Evolutionary conservation across 1,140 invertebrate genomes (phyloP).

Genomic region (Sitophilus oryzae): DNA sequence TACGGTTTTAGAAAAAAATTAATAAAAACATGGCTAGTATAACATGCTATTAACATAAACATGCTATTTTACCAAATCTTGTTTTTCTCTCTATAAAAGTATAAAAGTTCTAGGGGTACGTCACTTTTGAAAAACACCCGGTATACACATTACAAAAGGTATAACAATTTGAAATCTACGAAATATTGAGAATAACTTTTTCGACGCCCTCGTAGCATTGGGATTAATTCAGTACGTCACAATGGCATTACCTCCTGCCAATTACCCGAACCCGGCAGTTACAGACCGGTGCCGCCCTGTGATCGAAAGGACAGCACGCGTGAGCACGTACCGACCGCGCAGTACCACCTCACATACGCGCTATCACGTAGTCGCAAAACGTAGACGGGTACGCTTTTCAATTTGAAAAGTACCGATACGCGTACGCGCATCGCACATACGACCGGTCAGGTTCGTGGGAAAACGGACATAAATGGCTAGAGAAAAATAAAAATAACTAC

Average conservation of each 20-base stretch:
- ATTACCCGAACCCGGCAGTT: not conserved
- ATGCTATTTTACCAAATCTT: too few species aligned
- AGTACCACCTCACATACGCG: not conserved
- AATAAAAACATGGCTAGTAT: too few species aligned
- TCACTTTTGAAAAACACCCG: too few species aligned
- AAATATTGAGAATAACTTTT: too few species aligned
- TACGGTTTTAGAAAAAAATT: too few species aligned
- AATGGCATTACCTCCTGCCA: not conserved
- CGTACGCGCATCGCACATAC: not conserved
- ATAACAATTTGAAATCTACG: too few species aligned
- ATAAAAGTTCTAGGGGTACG: too few species aligned
- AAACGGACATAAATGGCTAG: not conserved
- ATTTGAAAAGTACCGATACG: not conserved
- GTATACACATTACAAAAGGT: too few species aligned
- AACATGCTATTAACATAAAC: too few species aligned
- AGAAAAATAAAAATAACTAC: not conserved
- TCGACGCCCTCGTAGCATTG: not conserved
- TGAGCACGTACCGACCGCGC: not conserved
- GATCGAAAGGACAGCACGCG: not conserved
- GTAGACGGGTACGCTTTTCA: not conserved
- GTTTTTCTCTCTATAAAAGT: too few species aligned
- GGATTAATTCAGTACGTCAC: not conserved
- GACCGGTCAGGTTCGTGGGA: not conserved
- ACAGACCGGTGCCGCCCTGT: not conserved
- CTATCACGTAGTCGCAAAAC: not conserved